A percentile compares a stretch with the other conserved stretches of the same genome.
Conservation (phyloP, 1,140 invertebrate species). For the Drosophila biarmipes region DNA sequence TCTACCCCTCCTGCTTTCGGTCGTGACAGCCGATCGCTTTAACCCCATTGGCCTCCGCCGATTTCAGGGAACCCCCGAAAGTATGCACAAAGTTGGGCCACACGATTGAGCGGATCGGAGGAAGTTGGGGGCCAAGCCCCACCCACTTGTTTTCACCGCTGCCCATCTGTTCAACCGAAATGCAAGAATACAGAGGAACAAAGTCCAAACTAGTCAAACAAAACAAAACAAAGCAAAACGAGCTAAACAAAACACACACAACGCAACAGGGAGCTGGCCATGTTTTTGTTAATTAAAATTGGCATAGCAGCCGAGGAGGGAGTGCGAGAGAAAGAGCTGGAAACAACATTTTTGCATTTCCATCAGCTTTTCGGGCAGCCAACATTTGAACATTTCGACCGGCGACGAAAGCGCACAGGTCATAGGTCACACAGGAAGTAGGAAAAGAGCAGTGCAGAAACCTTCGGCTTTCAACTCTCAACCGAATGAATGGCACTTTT, state of each 20-base stretch:
- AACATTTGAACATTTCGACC: constrained; percentile 14
- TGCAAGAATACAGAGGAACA: constrained; percentile 19
- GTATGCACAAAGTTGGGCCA: constrained; percentile 22
- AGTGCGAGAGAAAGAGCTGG: not conserved
- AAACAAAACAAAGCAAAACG: constrained; percentile 50
- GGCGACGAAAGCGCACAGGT: constrained; percentile 21
- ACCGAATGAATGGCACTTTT: constrained; percentile 8
- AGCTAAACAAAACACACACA: constrained; percentile 37
- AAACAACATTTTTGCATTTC: constrained; percentile 58
- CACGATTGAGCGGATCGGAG: constrained; percentile 24
- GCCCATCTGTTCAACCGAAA: constrained; percentile 13
- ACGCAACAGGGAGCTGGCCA: constrained; percentile 63
- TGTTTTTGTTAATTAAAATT: constrained; percentile 82
- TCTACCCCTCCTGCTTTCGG: not conserved
- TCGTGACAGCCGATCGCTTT: not conserved
- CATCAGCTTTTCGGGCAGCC: constrained; percentile 29
- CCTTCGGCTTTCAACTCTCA: constrained; percentile 3
- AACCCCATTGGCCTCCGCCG: not conserved
- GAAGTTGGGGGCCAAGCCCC: not conserved
- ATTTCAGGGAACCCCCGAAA: constrained; percentile 17
- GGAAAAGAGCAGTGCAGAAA: not conserved
- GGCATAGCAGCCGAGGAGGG: constrained; percentile 45
- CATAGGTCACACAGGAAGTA: constrained; percentile 13
- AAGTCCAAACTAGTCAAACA: constrained; percentile 46
- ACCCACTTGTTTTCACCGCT: not conserved